Conservation (phyloP, 64 coral and sea anemone genomes). For the Orbicella faveolata region DNA sequence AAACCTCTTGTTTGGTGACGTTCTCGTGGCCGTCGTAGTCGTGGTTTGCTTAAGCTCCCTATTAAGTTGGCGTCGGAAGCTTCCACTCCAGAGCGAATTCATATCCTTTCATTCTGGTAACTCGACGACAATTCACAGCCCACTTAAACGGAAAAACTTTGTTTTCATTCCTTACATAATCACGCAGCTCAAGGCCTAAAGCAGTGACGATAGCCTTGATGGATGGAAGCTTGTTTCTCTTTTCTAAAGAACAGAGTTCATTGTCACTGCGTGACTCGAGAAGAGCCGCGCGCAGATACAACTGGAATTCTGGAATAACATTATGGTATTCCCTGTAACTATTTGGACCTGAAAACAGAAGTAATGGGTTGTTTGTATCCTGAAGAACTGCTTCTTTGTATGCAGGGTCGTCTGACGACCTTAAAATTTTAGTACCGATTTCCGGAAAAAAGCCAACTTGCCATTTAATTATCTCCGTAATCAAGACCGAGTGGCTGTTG, state of each 20-base stretch:
- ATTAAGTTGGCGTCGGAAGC: background rate
- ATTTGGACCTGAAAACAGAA: background rate
- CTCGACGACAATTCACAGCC: conserved; percentile 1
- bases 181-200: conserved; percentile 15
- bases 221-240: background rate
- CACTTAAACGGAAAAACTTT: conserved; percentile 23
- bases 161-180: conserved; percentile 21
- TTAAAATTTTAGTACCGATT: background rate
- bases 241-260: background rate
- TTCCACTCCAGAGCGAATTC: conserved; percentile 43
- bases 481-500: conserved; percentile 4
- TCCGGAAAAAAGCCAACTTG: background rate
- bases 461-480: conserved; percentile 24
- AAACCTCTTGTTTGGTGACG: no score
- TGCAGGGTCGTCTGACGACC: background rate
- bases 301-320: background rate
- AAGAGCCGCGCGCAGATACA: background rate
- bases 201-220: background rate
- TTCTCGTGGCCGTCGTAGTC: no score
- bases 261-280: background rate
- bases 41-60: background rate
- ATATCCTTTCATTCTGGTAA: conserved; percentile 1
- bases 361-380: conserved; percentile 1
- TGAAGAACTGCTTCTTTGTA: background rate
- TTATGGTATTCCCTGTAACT: conserved; percentile 6